These are phyloP conservation scores for Drosophila eugracilis DNA, from an alignment of 1,140 invertebrate species.

Conservation along the genomic window DNA sequence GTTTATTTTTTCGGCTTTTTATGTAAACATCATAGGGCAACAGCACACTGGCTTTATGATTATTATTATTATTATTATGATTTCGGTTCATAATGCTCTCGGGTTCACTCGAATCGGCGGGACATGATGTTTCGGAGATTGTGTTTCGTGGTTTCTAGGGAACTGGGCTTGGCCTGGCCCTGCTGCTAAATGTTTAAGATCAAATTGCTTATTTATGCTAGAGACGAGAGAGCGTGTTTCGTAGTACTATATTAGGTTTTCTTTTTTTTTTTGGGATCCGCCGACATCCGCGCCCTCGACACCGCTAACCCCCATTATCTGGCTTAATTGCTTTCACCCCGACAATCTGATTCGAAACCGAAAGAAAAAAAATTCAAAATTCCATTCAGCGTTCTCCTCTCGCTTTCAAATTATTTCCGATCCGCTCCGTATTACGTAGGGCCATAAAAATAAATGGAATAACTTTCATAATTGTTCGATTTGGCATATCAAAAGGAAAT, in stretches of 20 bases:
- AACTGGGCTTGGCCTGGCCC: conserved; percentile 32
- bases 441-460: conserved; percentile 37
- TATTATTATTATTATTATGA: conserved; percentile 22
- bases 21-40: conserved; percentile 64
- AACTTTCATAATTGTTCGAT: conserved; percentile 53
- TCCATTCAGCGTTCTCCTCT: conserved; percentile 14
- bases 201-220: conserved; percentile 23
- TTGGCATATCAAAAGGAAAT: conserved; percentile 41
- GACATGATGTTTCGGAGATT: conserved; percentile 28
- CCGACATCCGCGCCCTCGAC: conserved; percentile 29
- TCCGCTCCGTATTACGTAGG: conserved; percentile 28
- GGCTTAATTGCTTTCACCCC: conserved; percentile 48
- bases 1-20: conserved; percentile 45
- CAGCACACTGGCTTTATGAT: conserved; percentile 34
- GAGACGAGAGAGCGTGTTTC: not conserved
- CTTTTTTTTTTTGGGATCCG: not conserved
- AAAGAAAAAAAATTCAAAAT: not conserved
- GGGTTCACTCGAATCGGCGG: conserved; percentile 34
- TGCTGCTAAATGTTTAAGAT: conserved; percentile 25
- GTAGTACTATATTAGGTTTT: not conserved
- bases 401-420: conserved; percentile 40
- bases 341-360: conserved; percentile 4
- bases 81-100: conserved; percentile 26
- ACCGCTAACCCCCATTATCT: conserved; percentile 52
- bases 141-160: conserved; percentile 23